Conservation (phyloP, 2,888 invertebrate genomes). For the Cheilosia vernalis region DNA sequence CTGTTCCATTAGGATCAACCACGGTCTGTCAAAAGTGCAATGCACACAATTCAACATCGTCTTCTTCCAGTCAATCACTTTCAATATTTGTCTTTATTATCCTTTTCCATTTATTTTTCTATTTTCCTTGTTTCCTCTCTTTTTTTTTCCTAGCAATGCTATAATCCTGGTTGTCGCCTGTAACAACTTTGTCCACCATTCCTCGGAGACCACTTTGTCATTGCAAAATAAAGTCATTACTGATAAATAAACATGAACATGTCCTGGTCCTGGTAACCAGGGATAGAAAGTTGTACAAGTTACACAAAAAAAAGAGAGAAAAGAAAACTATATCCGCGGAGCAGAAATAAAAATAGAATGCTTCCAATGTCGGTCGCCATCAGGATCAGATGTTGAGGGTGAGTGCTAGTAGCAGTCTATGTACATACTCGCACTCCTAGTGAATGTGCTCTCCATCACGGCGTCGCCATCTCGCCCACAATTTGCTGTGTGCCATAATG, state of each 20-base stretch:
- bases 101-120: conserved; percentile 11
- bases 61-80: conserved; percentile 13
- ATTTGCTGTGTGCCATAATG: conserved; percentile 53
- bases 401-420: background rate
- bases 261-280: conserved; percentile 18
- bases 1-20: background rate
- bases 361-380: conserved; percentile 20
- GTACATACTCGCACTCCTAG: background rate
- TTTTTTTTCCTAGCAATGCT: background rate
- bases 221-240: conserved; percentile 72
- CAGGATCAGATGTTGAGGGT: conserved; percentile 4
- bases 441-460: conserved; percentile 14
- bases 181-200: conserved; percentile 43
- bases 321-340: background rate
- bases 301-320: background rate
- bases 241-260: conserved; percentile 74
- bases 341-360: conserved; percentile 39
- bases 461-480: conserved; percentile 41
- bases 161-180: conserved; percentile 30
- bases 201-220: conserved; percentile 69
- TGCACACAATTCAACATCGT: conserved; percentile 2
- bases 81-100: conserved; percentile 48
- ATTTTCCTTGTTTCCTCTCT: background rate
- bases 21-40: background rate
- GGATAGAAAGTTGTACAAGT: conserved; percentile 45